A percentile compares a stretch with the other conserved stretches of the same genome.
These are phyloP conservation scores for Zaprionus ornatus DNA, from an alignment of 1,140 invertebrate species.

Conservation along the genomic window DNA sequence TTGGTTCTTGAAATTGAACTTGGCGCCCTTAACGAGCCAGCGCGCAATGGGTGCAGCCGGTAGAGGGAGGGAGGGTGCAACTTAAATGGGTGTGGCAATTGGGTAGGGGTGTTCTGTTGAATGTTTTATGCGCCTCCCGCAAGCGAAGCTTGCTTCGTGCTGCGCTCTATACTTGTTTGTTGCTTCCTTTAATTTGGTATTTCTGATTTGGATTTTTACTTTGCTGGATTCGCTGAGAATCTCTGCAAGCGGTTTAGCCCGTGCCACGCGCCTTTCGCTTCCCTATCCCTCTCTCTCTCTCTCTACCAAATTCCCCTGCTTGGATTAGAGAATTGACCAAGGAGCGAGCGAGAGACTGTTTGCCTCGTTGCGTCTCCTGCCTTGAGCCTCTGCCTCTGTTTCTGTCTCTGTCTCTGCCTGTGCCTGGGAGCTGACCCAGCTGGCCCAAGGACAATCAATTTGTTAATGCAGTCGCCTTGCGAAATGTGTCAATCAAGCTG, in stretches of 20 bases:
- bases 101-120: not conserved
- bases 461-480: conserved; percentile 3
- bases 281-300: not conserved
- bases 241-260: not conserved
- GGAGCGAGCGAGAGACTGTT: not conserved
- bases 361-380: not conserved
- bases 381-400: not conserved
- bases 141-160: not conserved
- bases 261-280: not conserved
- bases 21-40: not conserved
- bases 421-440: not conserved
- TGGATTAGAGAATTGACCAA: not conserved
- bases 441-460: not conserved
- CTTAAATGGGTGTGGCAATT: not conserved
- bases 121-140: not conserved
- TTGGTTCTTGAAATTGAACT: conserved; percentile 1
- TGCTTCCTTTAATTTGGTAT: not conserved
- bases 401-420: no score
- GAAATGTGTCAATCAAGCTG: not conserved
- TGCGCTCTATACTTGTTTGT: not conserved
- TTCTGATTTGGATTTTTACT: not conserved
- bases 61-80: no score
- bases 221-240: conserved; percentile 2
- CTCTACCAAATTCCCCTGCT: not conserved
- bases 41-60: not conserved